Percentiles rank a stretch among this genome's conserved stretches.
Evolutionary conservation across 1,140 invertebrate genomes (phyloP).

Genomic region (Thereuonema tuberculata): DNA sequence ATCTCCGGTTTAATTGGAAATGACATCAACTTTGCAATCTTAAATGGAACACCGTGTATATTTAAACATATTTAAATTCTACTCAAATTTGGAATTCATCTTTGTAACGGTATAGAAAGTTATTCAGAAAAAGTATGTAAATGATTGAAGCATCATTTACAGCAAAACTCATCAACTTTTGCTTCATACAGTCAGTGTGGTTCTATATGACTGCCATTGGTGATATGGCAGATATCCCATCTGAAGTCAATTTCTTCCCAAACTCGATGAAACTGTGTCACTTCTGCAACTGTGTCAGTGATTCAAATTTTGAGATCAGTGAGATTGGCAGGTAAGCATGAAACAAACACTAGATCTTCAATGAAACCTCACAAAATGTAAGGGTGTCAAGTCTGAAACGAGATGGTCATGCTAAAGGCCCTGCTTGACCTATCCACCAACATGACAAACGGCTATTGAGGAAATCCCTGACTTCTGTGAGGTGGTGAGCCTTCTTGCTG

Average conservation of each 20-base stretch:
- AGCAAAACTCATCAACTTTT: not conserved
- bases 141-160: not conserved
- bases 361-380: not conserved
- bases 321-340: not conserved
- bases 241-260: not conserved
- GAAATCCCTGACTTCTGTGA: not conserved
- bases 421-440: not conserved
- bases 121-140: not conserved
- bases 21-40: too few relatives aligned
- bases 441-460: too few relatives aligned
- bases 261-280: not conserved
- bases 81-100: too few relatives aligned
- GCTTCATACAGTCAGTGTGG: not conserved
- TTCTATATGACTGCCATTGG: not conserved
- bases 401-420: not conserved
- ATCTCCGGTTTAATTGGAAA: too few relatives aligned
- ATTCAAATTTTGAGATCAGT: not conserved
- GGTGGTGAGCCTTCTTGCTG: not conserved
- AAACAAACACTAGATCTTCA: not conserved
- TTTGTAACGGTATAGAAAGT: constrained; percentile 1
- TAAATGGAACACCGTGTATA: too few relatives aligned
- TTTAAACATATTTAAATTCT: too few relatives aligned
- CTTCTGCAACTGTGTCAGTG: not conserved
- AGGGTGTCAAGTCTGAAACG: not conserved
- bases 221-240: not conserved